A percentile compares a stretch with the other conserved stretches of the same genome.
Evolutionary conservation across 2,113 vertebrate genomes (phyloP).

Genomic region (Carollia perspicillata): DNA sequence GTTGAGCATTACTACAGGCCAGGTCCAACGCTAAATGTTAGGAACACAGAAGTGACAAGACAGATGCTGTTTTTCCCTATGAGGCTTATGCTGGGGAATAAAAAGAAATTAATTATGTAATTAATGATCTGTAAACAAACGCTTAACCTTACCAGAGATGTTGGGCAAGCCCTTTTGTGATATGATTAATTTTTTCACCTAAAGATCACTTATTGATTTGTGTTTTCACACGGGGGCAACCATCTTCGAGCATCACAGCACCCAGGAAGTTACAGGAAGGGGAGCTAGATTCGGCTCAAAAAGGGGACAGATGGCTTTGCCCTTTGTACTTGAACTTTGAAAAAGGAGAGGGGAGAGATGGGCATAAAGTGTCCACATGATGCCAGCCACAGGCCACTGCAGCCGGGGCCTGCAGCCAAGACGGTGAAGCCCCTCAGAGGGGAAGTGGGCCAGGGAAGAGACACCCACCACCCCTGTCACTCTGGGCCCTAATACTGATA

Average conservation of each 20-base stretch:
- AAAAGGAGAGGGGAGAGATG: neutral
- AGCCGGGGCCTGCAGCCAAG: neutral
- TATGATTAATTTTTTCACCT: neutral
- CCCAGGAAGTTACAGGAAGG: neutral
- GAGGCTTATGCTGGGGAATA: neutral
- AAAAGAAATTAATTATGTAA: slow-evolving; percentile 43
- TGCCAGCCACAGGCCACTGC: neutral
- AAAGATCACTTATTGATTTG: neutral
- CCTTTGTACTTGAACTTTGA: neutral
- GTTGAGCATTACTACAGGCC: neutral
- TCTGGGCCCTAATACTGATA: accelerated
- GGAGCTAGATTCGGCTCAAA: neutral
- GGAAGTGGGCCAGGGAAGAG: no score
- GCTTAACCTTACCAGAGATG: neutral
- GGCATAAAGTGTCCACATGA: neutral
- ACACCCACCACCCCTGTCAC: neutral
- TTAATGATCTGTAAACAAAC: slow-evolving; percentile 47
- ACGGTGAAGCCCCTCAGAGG: neutral
- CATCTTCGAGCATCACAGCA: neutral
- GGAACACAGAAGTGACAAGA: neutral
- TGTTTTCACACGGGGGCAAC: neutral
- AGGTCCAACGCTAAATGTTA: neutral
- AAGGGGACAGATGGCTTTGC: neutral
- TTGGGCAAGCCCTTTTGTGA: neutral
- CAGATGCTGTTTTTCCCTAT: neutral